Base-by-base conservation (phyloP, 2,888 invertebrate genomes). In the Drosophila vallismaia region DNA sequence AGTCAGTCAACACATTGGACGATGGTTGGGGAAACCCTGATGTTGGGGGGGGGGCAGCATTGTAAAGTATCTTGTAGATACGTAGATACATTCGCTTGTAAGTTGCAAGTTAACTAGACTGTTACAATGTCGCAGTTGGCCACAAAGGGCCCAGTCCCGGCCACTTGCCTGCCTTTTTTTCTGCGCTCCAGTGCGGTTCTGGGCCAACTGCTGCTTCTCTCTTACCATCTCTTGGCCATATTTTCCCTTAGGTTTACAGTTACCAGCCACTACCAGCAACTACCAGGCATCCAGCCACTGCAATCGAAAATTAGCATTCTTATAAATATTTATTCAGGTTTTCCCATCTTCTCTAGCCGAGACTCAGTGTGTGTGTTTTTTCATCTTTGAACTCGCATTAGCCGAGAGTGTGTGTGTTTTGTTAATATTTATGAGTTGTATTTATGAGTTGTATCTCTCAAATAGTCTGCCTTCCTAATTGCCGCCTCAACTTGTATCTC, bases 21-120 rank as follows among this genome's bases (percentile, higher is more conserved):
- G 42, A 28, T 19, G 40, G 3, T 10, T 8, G 40, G 52, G 54
- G 29, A 64, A 56, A 59, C 66, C 73, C 64, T 66, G 55, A 74
- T 55, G 55, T 71, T 55, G 55, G n/a, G 10, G 45, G 46, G 29
- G 38, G 38, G 28, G 49, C 19, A 19, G 36, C 46, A 48, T 55
- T 82, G 80, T 70, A 74, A 51, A 73, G 73, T 75, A 74, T 63
- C 70, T 79, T 72, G 76, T 66, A 82, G 70, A 51, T 86, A 36
- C 36, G 6, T 36, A 86, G 74, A 71, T 80, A 80, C 84, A 86
- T 80, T 86, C 51, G 74, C 82, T 81, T 74, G 81, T 74, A 85
- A 58, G 78, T 38, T 81, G 68, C 86, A 73, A 79, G 88, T 79
- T 83, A 86, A 83, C 79, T 88, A 83, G 88, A 88, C 86, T 88